These are phyloP conservation scores for Madoqua kirkii DNA, from an alignment of 2,113 vertebrate species.

Conservation along the genomic window DNA sequence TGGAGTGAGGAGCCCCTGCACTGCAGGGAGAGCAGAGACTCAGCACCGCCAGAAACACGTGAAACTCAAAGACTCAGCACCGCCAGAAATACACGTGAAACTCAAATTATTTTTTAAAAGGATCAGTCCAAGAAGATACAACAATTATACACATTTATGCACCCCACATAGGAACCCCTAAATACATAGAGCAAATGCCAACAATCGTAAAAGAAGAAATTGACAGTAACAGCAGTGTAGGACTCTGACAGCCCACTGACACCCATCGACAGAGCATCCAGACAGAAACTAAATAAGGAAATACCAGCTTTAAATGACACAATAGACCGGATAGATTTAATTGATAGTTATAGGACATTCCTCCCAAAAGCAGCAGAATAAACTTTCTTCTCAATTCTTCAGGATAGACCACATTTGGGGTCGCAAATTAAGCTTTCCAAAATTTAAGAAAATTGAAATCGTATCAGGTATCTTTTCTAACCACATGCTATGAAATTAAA, in stretches of 20 bases:
- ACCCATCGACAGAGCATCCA: not conserved
- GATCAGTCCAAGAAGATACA: not conserved
- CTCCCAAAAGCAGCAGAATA: not conserved
- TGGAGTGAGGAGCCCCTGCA: not conserved
- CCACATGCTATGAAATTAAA: not conserved
- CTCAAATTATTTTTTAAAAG: not conserved
- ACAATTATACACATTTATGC: not conserved
- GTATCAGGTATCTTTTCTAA: not conserved
- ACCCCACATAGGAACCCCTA: not conserved
- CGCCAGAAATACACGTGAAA: accelerated
- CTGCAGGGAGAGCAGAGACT: not conserved
- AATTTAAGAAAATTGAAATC: not conserved
- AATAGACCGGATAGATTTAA: not conserved
- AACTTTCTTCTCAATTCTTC: not conserved
- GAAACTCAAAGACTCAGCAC: not conserved
- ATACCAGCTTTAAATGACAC: not conserved
- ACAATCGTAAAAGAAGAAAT: not conserved
- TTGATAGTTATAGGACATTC: not conserved
- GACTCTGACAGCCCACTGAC: not conserved
- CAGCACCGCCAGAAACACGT: not conserved
- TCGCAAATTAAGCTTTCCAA: not conserved
- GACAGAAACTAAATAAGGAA: not conserved
- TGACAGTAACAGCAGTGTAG: not conserved
- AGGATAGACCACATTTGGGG: not conserved
- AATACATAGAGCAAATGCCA: not conserved